Conservation (phyloP, 2,888 invertebrate genomes). For the Calephelis perditalis region DNA sequence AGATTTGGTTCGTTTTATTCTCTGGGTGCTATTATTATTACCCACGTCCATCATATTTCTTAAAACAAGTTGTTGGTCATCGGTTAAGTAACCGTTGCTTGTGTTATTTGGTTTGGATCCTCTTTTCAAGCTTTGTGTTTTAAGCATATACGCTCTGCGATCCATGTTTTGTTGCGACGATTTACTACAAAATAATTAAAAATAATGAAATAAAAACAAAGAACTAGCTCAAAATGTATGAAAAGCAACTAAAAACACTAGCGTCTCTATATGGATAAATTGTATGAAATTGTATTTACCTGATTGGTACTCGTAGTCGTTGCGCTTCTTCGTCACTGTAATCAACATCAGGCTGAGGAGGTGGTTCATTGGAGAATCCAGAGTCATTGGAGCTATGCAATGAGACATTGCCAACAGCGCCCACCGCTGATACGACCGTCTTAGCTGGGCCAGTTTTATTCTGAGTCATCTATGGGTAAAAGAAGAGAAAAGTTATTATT, state of each 20-base stretch:
- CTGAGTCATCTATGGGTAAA: constrained; percentile 49
- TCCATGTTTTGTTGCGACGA: constrained; percentile 54
- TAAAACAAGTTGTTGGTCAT: constrained; percentile 73
- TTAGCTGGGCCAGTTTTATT: constrained; percentile 69
- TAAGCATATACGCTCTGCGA: constrained; percentile 62
- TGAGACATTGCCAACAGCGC: constrained; percentile 84
- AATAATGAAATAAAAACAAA: constrained; percentile 36
- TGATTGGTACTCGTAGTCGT: constrained; percentile 79
- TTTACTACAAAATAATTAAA: constrained; percentile 60
- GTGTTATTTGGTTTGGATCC: constrained; percentile 53
- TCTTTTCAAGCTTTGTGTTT: constrained; percentile 70
- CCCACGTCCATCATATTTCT: constrained; percentile 75
- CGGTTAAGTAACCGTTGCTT: constrained; percentile 72
- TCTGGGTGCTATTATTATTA: constrained; percentile 80
- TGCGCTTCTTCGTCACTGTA: constrained; percentile 93
- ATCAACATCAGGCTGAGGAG: constrained; percentile 92
- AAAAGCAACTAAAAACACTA: constrained; percentile 28
- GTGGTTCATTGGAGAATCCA: constrained; percentile 93
- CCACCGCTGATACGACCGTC: constrained; percentile 65
- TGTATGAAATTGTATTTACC: constrained; percentile 55
- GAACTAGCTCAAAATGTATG: constrained; percentile 33
- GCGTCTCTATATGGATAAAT: constrained; percentile 19
- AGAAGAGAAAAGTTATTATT: too few species aligned
- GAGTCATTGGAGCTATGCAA: constrained; percentile 95
- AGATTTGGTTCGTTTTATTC: constrained; percentile 89